A percentile compares a stretch with the other conserved stretches of the same genome.
Evolutionary conservation across 1,140 invertebrate genomes (phyloP).

Genomic region (Pseudomyrmex pallidus): DNA sequence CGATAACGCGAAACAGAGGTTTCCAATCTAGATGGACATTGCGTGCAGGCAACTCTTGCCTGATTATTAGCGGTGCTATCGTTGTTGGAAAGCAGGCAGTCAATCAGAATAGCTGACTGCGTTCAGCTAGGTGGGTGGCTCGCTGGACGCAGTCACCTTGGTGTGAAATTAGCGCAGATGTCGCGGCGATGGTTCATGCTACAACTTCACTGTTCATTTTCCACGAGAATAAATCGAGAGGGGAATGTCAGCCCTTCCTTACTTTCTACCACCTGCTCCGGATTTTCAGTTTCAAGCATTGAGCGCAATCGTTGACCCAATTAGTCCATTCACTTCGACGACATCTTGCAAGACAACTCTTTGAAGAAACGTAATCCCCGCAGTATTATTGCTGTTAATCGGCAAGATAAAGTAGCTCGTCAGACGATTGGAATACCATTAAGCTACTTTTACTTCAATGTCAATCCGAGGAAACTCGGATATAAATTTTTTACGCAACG

Average conservation of each 20-base stretch:
- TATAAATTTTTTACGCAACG: conserved; percentile 4
- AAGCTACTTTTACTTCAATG: neutral
- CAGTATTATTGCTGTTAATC: conserved; percentile 71
- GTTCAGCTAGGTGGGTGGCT: conserved; percentile 66
- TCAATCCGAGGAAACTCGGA: neutral
- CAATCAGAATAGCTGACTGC: conserved; percentile 63
- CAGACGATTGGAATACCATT: neutral
- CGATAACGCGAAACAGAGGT: conserved; percentile 29
- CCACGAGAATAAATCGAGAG: conserved; percentile 83
- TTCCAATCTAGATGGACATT: conserved; percentile 52
- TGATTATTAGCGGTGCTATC: conserved; percentile 62
- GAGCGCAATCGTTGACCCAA: conserved; percentile 78
- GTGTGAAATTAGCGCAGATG: conserved; percentile 86
- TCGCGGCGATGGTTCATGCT: conserved; percentile 82
- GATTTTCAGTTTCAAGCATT: conserved; percentile 81
- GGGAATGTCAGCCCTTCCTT: conserved; percentile 64
- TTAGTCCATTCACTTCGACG: conserved; percentile 67
- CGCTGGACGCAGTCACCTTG: conserved; percentile 81
- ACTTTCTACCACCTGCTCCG: conserved; percentile 63
- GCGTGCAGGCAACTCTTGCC: conserved; percentile 49
- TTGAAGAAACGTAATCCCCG: conserved; percentile 70
- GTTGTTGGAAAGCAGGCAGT: conserved; percentile 64
- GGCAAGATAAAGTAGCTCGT: conserved; percentile 46
- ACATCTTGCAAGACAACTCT: conserved; percentile 44
- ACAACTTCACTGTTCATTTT: conserved; percentile 84